Percentiles rank a stretch among this genome's conserved stretches.
phyloP scores from a whole-genome alignment of 92 coral and sea anemone genomes.

The Palythoa caribaeorum region DNA sequence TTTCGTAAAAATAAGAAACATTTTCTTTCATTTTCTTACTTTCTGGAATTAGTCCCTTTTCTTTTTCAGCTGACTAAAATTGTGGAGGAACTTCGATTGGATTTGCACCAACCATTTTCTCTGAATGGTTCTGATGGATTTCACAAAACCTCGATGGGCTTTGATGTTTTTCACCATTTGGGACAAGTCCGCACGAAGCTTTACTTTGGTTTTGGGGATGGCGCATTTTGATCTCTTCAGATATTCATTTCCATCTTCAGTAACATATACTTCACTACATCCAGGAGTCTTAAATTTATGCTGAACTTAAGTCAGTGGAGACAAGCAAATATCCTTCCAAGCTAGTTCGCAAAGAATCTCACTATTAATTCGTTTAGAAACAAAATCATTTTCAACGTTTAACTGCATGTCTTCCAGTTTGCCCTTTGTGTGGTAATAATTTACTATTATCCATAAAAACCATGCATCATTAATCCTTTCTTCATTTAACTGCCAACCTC shows the following conservation, averaged over 20 bases:
- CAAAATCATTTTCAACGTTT: background rate
- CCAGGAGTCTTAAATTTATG: slow-evolving; percentile 8
- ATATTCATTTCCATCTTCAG: slow-evolving; percentile 77
- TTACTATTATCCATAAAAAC: slow-evolving; percentile 64
- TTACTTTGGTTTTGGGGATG: slow-evolving; percentile 37
- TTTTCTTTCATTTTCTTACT: background rate
- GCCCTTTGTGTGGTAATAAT: slow-evolving; percentile 44
- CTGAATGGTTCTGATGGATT: slow-evolving; percentile 36
- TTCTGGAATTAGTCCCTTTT: too few species aligned
- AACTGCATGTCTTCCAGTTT: slow-evolving; percentile 40
- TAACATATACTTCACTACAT: slow-evolving; percentile 34
- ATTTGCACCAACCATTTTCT: slow-evolving; percentile 9
- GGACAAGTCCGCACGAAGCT: slow-evolving; percentile 19
- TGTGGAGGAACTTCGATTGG: slow-evolving; percentile 60
- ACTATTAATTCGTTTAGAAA: slow-evolving; percentile 35
- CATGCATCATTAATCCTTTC: slow-evolving; percentile 78
- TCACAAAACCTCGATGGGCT: slow-evolving; percentile 73
- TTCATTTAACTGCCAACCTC: slow-evolving; percentile 72
- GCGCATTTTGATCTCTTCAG: slow-evolving; percentile 68
- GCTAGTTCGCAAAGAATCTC: slow-evolving; percentile 46
- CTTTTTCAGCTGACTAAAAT: slow-evolving; percentile 44
- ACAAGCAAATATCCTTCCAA: slow-evolving; percentile 41
- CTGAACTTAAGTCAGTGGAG: background rate
- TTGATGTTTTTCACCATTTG: slow-evolving; percentile 50
- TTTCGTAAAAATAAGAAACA: slow-evolving; percentile 36